phyloP scores from a whole-genome alignment of 2,797 vertebrate genomes.

The Spinus pinus region DNA sequence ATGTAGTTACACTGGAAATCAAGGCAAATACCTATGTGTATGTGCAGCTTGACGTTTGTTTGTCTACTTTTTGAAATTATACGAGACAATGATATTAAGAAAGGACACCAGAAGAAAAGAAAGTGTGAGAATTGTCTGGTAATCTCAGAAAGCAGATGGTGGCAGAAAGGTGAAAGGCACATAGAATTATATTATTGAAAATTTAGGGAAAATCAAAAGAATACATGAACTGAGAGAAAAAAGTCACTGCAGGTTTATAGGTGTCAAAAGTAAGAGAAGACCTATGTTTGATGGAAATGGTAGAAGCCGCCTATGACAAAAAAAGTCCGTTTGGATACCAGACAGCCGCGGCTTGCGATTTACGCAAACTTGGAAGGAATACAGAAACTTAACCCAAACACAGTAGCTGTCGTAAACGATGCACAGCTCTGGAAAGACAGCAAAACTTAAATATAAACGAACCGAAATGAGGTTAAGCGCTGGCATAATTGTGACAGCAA shows the following conservation, averaged over 20 bases:
- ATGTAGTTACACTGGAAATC: not conserved
- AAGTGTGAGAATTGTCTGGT: not conserved
- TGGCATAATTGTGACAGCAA: not conserved
- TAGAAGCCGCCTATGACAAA: not conserved
- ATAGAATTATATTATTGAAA: not conserved
- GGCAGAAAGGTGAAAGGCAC: not conserved
- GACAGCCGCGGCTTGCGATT: not conserved
- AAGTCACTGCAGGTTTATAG: not conserved
- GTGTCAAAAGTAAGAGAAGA: not conserved
- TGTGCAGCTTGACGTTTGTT: not conserved
- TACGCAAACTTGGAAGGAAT: not conserved
- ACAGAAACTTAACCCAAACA: not conserved
- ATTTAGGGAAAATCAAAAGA: not conserved
- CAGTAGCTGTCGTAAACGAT: not conserved
- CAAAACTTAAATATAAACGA: not conserved
- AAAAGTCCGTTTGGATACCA: not conserved
- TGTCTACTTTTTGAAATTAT: not conserved
- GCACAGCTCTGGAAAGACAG: not conserved
- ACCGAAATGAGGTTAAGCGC: not conserved
- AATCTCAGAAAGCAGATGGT: not conserved
- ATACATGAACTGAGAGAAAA: not conserved
- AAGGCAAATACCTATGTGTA: not conserved
- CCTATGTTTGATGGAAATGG: not conserved
- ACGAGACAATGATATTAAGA: not conserved
- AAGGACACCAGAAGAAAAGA: not conserved